These are phyloP conservation scores for Smutsia gigantea DNA, from an alignment of 2,797 vertebrate genomes.

Conservation along the genomic window DNA sequence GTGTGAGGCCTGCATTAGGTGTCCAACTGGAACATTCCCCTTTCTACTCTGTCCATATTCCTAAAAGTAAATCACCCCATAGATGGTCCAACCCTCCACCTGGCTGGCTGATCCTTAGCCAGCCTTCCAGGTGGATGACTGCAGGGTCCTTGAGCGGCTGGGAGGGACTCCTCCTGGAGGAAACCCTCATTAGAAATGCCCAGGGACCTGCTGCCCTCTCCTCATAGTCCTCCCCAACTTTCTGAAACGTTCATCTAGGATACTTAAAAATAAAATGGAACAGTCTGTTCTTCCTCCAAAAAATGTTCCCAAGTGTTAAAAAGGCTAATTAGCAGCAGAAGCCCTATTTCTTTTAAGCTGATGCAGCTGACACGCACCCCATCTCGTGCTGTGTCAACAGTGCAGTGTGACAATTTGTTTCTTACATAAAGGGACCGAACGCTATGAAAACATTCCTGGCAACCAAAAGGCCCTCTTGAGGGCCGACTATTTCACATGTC, in stretches of 20 bases:
- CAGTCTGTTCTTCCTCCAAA: background rate
- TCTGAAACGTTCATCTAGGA: background rate
- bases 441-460: background rate
- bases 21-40: background rate
- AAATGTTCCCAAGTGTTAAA: constrained; percentile 26
- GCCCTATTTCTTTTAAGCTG: background rate
- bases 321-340: constrained; percentile 26
- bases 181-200: background rate
- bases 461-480: background rate
- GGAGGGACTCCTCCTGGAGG: background rate
- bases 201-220: background rate
- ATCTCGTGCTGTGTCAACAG: background rate
- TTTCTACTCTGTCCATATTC: background rate
- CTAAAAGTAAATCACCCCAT: background rate
- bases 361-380: background rate
- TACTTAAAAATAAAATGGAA: background rate
- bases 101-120: no score
- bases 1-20: background rate
- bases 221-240: background rate
- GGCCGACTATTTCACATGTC: background rate
- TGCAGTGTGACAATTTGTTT: background rate
- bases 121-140: background rate
- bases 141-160: background rate
- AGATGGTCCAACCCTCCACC: background rate
- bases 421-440: background rate